Conservation (phyloP, 2,113 vertebrate species). For the Melanerpes formicivorus region DNA sequence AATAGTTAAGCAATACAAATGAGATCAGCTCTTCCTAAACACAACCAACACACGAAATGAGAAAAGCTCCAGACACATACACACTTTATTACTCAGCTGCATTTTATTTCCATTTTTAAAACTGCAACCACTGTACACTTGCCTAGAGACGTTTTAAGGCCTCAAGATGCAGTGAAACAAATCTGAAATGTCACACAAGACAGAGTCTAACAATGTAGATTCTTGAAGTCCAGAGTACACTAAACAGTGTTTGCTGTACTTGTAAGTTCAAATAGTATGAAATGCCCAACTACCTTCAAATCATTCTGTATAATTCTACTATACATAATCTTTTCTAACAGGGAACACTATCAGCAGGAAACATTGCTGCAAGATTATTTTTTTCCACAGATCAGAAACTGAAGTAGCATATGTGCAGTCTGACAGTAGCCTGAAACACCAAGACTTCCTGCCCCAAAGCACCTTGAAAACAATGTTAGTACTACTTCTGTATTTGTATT, state of each 20-base stretch:
- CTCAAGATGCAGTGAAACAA: not conserved
- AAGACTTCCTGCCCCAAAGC: not conserved
- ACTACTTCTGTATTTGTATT: not conserved
- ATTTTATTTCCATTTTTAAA: not conserved
- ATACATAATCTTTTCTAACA: not conserved
- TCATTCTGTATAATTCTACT: not conserved
- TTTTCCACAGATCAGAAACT: not conserved
- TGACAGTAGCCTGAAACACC: not conserved
- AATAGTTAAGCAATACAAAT: not conserved
- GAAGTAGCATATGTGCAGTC: not conserved
- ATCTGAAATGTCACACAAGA: not conserved
- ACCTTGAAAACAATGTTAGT: not conserved
- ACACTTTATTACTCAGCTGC: not conserved
- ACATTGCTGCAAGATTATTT: not conserved
- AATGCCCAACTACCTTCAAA: not conserved
- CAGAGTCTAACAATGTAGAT: accelerated
- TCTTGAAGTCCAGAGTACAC: not conserved
- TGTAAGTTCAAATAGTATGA: not conserved
- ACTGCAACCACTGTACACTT: not conserved
- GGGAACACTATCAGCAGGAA: not conserved
- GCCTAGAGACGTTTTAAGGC: not conserved
- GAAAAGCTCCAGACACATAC: not conserved
- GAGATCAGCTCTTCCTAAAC: not conserved
- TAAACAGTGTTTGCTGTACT: not conserved
- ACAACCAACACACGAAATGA: not conserved